These are phyloP conservation scores for Plectus sambesii DNA, from an alignment of 1,140 invertebrate species.

Conservation along the genomic window DNA sequence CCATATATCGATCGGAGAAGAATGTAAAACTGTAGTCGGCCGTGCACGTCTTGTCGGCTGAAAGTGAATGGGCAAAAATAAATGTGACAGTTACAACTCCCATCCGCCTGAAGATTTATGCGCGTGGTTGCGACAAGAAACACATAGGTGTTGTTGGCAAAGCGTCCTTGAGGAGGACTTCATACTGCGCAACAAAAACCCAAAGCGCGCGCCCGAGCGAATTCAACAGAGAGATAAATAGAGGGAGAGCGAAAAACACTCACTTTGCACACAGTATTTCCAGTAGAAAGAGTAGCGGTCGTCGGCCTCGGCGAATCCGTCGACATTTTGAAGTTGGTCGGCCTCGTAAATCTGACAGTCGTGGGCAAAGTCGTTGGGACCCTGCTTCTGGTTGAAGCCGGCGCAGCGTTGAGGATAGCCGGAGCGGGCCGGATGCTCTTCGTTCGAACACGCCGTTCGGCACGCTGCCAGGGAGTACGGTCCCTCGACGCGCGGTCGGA, in stretches of 20 bases:
- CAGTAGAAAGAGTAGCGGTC: slow-evolving; percentile 46
- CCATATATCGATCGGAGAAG: slow-evolving; percentile 43
- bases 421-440: slow-evolving; percentile 31
- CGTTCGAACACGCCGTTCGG: slow-evolving; percentile 33
- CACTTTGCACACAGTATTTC: slow-evolving; percentile 44
- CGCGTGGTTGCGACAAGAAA: no score
- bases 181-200: no score
- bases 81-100: no score
- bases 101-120: no score
- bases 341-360: slow-evolving; percentile 38
- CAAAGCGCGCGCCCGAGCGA: no score
- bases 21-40: slow-evolving; percentile 46
- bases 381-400: slow-evolving; percentile 24
- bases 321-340: slow-evolving; percentile 40
- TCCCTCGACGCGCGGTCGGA: slow-evolving; percentile 26
- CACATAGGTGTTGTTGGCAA: no score
- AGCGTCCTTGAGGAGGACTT: no score
- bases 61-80: no score
- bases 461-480: slow-evolving; percentile 31
- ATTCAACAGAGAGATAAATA: no score
- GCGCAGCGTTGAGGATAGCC: slow-evolving; percentile 36
- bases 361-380: slow-evolving; percentile 24
- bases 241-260: no score
- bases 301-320: slow-evolving; percentile 43
- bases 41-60: slow-evolving; percentile 35